Evolutionary conservation across 2,888 invertebrate genomes (phyloP).

Genomic region (Noctua fimbriata): DNA sequence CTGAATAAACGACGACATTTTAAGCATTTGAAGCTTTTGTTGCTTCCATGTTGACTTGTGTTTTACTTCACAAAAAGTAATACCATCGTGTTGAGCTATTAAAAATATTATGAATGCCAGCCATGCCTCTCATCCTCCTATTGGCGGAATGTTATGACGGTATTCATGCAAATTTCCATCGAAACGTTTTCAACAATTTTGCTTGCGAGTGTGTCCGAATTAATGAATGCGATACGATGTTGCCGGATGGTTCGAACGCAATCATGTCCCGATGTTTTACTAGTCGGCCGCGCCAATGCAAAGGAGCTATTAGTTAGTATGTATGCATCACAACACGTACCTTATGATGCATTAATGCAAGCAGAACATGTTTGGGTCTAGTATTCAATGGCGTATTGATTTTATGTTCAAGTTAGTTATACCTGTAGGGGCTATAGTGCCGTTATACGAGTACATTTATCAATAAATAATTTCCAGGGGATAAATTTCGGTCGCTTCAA

Average conservation of each 20-base stretch:
- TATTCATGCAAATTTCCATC: slow-evolving; percentile 16
- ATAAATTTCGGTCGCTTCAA: not conserved
- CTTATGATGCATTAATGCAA: slow-evolving; percentile 9
- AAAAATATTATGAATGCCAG: slow-evolving; percentile 13
- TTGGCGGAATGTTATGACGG: slow-evolving; percentile 10
- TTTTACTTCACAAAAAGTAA: not conserved
- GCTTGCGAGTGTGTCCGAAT: slow-evolving; percentile 6
- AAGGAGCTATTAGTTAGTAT: slow-evolving; percentile 48
- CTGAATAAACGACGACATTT: slow-evolving; percentile 31
- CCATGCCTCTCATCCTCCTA: slow-evolving; percentile 16
- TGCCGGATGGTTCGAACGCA: slow-evolving; percentile 25
- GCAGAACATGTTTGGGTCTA: not conserved
- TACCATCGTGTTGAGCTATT: not conserved
- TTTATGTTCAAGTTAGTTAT: not conserved
- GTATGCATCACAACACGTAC: not conserved
- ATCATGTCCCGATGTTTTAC: slow-evolving; percentile 51
- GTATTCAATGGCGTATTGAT: not conserved
- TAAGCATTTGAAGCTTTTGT: slow-evolving; percentile 12
- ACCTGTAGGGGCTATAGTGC: not conserved
- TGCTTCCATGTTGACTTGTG: slow-evolving; percentile 2
- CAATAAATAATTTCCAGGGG: not conserved
- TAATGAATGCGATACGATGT: slow-evolving; percentile 34
- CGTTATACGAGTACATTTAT: not conserved
- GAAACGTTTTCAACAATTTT: slow-evolving; percentile 21
- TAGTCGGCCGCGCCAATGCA: slow-evolving; percentile 35